Percentiles rank a stretch among this genome's conserved stretches.
These are phyloP conservation scores for Spheniscus mendiculus DNA, from an alignment of 2,113 vertebrate genomes.

Conservation along the genomic window DNA sequence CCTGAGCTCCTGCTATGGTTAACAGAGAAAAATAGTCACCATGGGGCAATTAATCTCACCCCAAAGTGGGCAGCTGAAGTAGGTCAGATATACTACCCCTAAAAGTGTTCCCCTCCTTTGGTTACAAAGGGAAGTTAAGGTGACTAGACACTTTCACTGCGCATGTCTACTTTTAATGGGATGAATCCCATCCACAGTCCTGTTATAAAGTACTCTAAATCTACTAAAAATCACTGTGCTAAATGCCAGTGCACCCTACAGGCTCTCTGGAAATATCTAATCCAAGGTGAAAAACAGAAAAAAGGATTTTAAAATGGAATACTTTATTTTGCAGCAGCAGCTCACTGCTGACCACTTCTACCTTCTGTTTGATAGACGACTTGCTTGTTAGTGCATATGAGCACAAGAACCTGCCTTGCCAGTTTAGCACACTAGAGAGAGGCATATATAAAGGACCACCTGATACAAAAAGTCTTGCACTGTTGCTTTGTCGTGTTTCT, in stretches of 20 bases:
- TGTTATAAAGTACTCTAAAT: not conserved
- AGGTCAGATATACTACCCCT: not conserved
- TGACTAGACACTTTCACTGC: not conserved
- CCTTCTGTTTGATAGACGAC: not conserved
- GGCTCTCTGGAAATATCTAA: not conserved
- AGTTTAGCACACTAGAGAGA: not conserved
- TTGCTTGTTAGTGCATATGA: not conserved
- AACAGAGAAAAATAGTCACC: not conserved
- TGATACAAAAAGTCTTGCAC: slow-evolving; percentile 95
- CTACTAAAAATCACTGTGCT: not conserved
- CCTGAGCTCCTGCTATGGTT: not conserved
- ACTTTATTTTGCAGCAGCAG: not conserved
- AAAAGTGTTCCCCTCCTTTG: not conserved
- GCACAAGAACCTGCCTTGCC: not conserved
- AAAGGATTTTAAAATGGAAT: not conserved
- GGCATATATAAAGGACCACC: slow-evolving; percentile 68
- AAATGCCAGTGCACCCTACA: not conserved
- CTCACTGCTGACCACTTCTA: not conserved
- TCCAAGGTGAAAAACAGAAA: not conserved
- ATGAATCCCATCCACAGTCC: not conserved
- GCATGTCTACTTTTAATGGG: not conserved
- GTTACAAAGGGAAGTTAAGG: not conserved
- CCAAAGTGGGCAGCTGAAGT: not conserved
- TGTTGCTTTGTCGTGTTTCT: slow-evolving; percentile 98
- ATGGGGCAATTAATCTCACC: not conserved